Conservation (phyloP, 2,888 invertebrate genomes). For the Spodoptera picta region DNA sequence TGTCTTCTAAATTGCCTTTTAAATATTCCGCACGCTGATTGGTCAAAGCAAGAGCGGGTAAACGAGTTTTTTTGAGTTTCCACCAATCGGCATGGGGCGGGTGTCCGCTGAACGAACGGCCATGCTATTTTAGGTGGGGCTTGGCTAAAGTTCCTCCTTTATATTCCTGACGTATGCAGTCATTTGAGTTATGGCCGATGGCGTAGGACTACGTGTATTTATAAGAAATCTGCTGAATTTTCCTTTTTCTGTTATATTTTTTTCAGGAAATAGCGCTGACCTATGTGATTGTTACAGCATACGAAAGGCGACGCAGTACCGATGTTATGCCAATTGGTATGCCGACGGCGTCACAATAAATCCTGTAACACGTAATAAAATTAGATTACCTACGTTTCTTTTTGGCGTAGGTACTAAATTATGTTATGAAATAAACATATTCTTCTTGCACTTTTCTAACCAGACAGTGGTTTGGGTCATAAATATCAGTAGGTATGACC, state of each 20-base stretch:
- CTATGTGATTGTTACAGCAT: conserved; percentile 56
- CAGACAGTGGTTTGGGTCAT: conserved; percentile 28
- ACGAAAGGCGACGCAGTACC: conserved; percentile 23
- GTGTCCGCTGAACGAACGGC: conserved; percentile 75
- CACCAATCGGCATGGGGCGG: conserved; percentile 76
- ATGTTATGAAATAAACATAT: conserved; percentile 42
- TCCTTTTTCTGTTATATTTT: conserved; percentile 67
- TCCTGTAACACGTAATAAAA: conserved; percentile 17
- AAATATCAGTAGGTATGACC: conserved; percentile 39
- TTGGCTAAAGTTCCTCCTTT: conserved; percentile 82
- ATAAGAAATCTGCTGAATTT: conserved; percentile 79
- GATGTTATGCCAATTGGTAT: conserved; percentile 26
- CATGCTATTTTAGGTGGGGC: conserved; percentile 86
- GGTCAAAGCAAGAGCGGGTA: conserved; percentile 73
- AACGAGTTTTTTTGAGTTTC: conserved; percentile 73
- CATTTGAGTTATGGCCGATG: conserved; percentile 87
- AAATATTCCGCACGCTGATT: conserved; percentile 79
- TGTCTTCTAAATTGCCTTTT: conserved; percentile 77
- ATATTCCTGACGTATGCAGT: conserved; percentile 86
- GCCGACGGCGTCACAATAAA: conserved; percentile 31
- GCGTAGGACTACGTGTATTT: conserved; percentile 81
- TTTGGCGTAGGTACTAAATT: conserved; percentile 17
- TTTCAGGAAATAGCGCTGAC: conserved; percentile 67
- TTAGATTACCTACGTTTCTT: conserved; percentile 16
- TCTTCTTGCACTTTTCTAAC: conserved; percentile 8